Evolutionary conservation across 1,140 invertebrate genomes (phyloP), one percentile per base, ranked within the genome.

Genomic region (Anastatus disparis): DNA sequence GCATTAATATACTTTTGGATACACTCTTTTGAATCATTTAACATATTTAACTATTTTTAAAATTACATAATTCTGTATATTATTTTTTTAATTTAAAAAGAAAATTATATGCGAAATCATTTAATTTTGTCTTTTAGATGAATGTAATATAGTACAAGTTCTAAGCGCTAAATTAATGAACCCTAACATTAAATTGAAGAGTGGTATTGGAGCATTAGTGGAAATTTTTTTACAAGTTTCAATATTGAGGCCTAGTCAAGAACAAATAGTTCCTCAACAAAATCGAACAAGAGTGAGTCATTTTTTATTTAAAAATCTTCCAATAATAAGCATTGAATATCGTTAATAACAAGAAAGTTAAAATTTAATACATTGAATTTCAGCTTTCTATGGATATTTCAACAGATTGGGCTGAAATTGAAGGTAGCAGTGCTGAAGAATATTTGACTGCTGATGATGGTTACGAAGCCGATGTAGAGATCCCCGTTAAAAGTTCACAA

Each of bases 371-470:
- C 22, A 3, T 15, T 7, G 17, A n/a, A 50, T 69, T 74, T 20
- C 38, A 86, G 83, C 69, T 86, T 31, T 82, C 83, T 15, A 75
- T 84, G 50, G 87, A 88, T 15, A 78, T 83, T 63, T 84, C 86
- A 35, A 83, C 86, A 3, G 88, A 88, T 78, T 84, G 78, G 65
- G 78, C 76, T 55, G 79, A 79, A 2, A 81, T 71, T 2, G 88
- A 89, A 58, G 87, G 87, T 53, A 88, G 87, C 65, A 87, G 85
- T 50, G 78, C 79, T 10, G 85, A 84, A 6, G 83, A 86, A 63
- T 86, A 88, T 44, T 75, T 87, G 4, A 87, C 87, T 3, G 88
- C 88, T 8, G 90, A 91, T 72, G 90, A 91, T 79, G 90, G 90
- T 12, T 91, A 91, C 58, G 88, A 89, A 52, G 88, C 86, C 2